phyloP scores from a whole-genome alignment of 2,113 vertebrate genomes.

The Hippocampus mohnikei region DNA sequence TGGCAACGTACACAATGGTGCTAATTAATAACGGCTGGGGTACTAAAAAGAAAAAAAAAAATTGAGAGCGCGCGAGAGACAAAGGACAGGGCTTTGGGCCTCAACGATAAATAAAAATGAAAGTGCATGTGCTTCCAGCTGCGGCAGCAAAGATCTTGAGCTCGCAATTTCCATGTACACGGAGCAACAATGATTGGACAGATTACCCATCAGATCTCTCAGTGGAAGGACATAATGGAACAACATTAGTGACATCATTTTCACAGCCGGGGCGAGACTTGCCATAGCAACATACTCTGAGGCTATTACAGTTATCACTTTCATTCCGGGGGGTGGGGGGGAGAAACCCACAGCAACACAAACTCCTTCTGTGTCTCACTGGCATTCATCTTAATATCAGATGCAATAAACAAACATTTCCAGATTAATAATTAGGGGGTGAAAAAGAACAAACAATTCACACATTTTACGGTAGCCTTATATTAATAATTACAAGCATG shows the following conservation, averaged over 20 bases:
- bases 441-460: slow-evolving; percentile 16
- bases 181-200: slow-evolving; percentile 7
- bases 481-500: not conserved
- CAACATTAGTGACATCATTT: slow-evolving; percentile 23
- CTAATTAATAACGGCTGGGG: not conserved
- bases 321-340: not conserved
- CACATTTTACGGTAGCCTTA: slow-evolving; percentile 11
- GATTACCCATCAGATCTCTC: slow-evolving; percentile 8
- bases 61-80: too few species aligned
- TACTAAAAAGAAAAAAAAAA: not conserved
- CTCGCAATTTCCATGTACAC: not conserved
- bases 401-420: slow-evolving; percentile 27
- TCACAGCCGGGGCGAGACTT: not conserved
- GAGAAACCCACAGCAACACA: not conserved
- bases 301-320: slow-evolving; percentile 4
- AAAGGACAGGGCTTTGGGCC: not conserved
- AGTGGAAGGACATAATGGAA: slow-evolving; percentile 5
- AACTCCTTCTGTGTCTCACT: not conserved
- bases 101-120: slow-evolving; percentile 2
- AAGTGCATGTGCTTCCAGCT: slow-evolving; percentile 1
- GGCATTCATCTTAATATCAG: slow-evolving; percentile 2
- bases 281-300: slow-evolving; percentile 4
- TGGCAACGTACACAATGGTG: slow-evolving; percentile 7
- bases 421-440: slow-evolving; percentile 34
- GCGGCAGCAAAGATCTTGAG: not conserved